Evolutionary conservation across 2,888 invertebrate species (phyloP), one percentile per base, ranked within the genome.

Genomic region (Endotricha flammealis): DNA sequence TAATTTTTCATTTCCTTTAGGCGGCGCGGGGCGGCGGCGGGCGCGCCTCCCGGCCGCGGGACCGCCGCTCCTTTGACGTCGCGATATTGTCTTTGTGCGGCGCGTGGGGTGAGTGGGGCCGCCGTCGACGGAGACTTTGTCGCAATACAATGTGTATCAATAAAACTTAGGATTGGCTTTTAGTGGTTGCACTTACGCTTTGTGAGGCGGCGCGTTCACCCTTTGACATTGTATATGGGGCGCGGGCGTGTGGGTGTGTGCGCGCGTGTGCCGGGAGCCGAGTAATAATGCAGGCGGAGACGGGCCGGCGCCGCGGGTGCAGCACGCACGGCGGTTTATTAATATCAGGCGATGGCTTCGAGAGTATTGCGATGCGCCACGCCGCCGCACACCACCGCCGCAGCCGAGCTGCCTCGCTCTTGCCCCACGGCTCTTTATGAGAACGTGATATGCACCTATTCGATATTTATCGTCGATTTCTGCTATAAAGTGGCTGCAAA

Each of bases 131-230:
- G 82, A 83, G 85, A 86, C 86, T 85, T 85, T 86, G 86, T 87
- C 86, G 85, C 87, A 86, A 86, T 86, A 86, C 85, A 86, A 86
- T 86, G 86, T 86, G 86, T 87, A 86, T 86, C 86, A 86, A 86
- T 86, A 87, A 87, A 87, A 87, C 86, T 86, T 86, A 85, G 86
- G 85, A 86, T 87, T 86, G 86, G 86, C 86, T 87, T 87, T 87
- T 87, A 86, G 86, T 85, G 86, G 86, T 85, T 85, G 86, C 85
- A 86, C 87, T 86, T 85, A 86, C 86, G 85, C 83, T 85, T 85
- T 85, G 83, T 83, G 85, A 81, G 76, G 81, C 85, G 78, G 77
- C 81, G 73, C 57, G 82, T 77, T 83, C 81, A 83, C 83, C 85
- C 85, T 85, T 85, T 85, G 86, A 85, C 83, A 82, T 82, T 81